Percentiles rank a stretch among this genome's conserved stretches.
phyloP scores from a whole-genome alignment of 2,113 vertebrate genomes.

The Pipa parva region DNA sequence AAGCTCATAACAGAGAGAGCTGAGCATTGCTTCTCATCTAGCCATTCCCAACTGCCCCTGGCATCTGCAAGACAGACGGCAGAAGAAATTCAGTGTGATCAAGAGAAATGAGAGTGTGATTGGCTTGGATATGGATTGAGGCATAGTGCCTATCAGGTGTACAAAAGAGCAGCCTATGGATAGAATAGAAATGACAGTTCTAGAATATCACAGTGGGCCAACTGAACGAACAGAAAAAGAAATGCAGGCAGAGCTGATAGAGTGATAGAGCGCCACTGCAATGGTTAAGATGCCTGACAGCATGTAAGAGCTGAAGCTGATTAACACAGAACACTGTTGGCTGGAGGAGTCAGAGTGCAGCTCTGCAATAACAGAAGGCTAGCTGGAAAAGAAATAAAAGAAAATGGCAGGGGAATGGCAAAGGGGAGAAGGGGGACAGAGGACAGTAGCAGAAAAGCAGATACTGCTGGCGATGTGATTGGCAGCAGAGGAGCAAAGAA shows the following conservation, averaged over 20 bases:
- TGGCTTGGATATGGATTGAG: slow-evolving; percentile 4
- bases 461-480: no score
- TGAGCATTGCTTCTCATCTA: not conserved
- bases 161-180: not conserved
- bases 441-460: no score
- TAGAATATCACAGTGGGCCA: not conserved
- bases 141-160: not conserved
- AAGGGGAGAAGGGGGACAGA: no score
- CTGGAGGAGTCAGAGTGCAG: no score
- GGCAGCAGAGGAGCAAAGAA: no score
- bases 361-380: no score
- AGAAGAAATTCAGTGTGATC: slow-evolving; percentile 29
- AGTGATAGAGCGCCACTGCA: not conserved
- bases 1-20: slow-evolving; percentile 3
- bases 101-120: slow-evolving; percentile 24
- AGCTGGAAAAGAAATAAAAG: no score
- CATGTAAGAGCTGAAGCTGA: no score
- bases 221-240: not conserved
- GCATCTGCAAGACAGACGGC: slow-evolving; percentile 10
- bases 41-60: not conserved
- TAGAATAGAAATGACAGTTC: not conserved
- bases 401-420: no score
- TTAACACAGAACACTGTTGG: no score
- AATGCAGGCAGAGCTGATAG: not conserved
- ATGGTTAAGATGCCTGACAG: no score